These are phyloP conservation scores for Ricordea florida DNA, from an alignment of 92 coral and sea anemone genomes.

Conservation along the genomic window DNA sequence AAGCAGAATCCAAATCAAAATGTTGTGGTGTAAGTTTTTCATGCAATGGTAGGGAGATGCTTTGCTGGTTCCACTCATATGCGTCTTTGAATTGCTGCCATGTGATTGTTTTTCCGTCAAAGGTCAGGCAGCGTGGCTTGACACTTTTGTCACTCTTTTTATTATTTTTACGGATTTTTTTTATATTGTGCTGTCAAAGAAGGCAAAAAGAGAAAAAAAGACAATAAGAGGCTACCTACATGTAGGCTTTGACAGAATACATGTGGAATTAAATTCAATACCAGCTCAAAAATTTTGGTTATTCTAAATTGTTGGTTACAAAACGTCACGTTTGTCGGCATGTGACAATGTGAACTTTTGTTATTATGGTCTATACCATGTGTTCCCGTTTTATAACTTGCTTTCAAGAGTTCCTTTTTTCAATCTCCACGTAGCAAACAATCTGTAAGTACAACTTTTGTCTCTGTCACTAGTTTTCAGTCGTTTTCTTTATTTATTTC, in stretches of 20 bases:
- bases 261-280: neutral
- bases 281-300: neutral
- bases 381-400: too few relatives aligned
- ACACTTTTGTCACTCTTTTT: conserved; percentile 28
- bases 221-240: neutral
- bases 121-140: conserved; percentile 37
- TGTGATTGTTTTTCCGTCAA: neutral
- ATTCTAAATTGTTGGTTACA: too few relatives aligned
- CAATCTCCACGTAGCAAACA: too few relatives aligned
- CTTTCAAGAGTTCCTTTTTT: too few relatives aligned
- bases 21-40: conserved; percentile 50
- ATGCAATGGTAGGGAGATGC: conserved; percentile 38
- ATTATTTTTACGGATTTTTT: conserved; percentile 35
- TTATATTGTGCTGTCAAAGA: conserved; percentile 16
- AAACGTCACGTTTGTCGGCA: too few relatives aligned
- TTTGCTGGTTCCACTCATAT: conserved; percentile 38
- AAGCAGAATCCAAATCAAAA: conserved; percentile 52
- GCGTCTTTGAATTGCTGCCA: conserved; percentile 30
- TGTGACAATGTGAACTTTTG: too few relatives aligned
- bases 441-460: too few relatives aligned
- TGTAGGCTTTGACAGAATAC: neutral
- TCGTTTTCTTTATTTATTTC: too few relatives aligned
- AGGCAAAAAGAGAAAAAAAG: neutral
- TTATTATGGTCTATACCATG: too few relatives aligned
- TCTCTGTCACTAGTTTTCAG: too few relatives aligned